Percentiles rank a stretch among this genome's conserved stretches.
phyloP scores from a whole-genome alignment of 1,140 invertebrate species.

The Drosophila miranda region DNA sequence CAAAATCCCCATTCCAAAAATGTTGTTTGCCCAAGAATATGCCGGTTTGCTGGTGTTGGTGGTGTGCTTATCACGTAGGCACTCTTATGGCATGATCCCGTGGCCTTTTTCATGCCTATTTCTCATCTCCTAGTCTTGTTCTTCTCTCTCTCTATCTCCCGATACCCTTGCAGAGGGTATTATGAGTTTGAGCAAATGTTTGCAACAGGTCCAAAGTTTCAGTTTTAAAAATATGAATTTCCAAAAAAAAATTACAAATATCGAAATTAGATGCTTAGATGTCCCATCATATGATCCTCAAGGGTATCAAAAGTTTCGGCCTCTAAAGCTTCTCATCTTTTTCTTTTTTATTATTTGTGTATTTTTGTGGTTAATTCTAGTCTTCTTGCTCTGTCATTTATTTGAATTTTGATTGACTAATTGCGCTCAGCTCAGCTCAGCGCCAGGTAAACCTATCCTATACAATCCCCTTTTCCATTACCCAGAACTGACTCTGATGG shows the following conservation, averaged over 20 bases:
- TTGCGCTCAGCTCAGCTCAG: slow-evolving; percentile 71
- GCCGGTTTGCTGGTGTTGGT: slow-evolving; percentile 14
- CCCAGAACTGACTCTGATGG: neutral
- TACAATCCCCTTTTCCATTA: neutral
- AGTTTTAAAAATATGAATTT: too few species aligned
- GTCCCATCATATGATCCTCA: too few species aligned
- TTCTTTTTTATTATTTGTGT: neutral
- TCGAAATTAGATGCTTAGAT: too few species aligned
- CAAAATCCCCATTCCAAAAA: slow-evolving; percentile 66
- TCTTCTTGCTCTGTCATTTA: slow-evolving; percentile 57
- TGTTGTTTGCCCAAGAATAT: slow-evolving; percentile 59
- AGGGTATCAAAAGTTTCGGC: too few species aligned
- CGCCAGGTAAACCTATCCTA: slow-evolving; percentile 28
- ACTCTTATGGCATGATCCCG: slow-evolving; percentile 67
- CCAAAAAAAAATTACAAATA: too few species aligned
- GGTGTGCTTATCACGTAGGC: slow-evolving; percentile 69
- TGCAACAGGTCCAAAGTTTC: too few species aligned
- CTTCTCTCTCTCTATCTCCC: slow-evolving; percentile 11
- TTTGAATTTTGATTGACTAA: slow-evolving; percentile 80
- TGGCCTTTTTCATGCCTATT: slow-evolving; percentile 75
- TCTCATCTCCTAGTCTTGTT: slow-evolving; percentile 16
- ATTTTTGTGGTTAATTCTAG: slow-evolving; percentile 5
- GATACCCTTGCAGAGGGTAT: neutral
- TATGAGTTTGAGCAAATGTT: too few species aligned
- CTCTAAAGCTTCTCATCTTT: neutral